These are phyloP conservation scores for Lasioglossum leucozonium DNA, from an alignment of 2,888 invertebrate genomes.

Conservation along the genomic window DNA sequence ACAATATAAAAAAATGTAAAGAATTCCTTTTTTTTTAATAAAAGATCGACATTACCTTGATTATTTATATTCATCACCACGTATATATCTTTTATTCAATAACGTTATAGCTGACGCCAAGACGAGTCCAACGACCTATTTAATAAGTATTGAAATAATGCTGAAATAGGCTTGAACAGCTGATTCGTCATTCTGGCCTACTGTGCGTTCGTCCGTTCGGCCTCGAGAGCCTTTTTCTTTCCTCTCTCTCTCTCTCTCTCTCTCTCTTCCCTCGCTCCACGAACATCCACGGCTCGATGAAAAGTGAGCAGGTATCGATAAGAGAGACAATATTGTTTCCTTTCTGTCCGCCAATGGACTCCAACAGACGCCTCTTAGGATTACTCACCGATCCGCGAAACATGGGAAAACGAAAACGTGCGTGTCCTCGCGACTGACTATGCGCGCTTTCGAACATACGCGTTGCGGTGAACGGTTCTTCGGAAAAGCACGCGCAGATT, in stretches of 20 bases:
- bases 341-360: background rate
- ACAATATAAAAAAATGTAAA: too few relatives aligned
- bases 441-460: slow-evolving; percentile 7
- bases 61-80: too few relatives aligned
- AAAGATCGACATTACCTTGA: too few relatives aligned
- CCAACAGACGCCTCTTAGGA: background rate
- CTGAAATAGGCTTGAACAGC: too few relatives aligned
- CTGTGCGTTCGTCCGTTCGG: slow-evolving; percentile 18
- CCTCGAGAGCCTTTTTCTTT: slow-evolving; percentile 38
- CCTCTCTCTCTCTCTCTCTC: slow-evolving; percentile 42
- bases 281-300: background rate
- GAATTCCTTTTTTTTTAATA: too few relatives aligned
- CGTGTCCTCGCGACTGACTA: background rate
- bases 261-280: slow-evolving; percentile 37
- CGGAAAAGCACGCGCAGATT: background rate
- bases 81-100: too few relatives aligned
- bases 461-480: slow-evolving; percentile 8
- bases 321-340: slow-evolving; percentile 20
- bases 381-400: background rate
- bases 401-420: background rate
- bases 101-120: too few relatives aligned
- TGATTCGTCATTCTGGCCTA: too few relatives aligned
- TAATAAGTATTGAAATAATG: too few relatives aligned
- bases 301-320: background rate
- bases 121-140: too few relatives aligned